These are phyloP conservation scores for Etheostoma spectabile DNA, from an alignment of 2,113 vertebrate species.

Conservation along the genomic window DNA sequence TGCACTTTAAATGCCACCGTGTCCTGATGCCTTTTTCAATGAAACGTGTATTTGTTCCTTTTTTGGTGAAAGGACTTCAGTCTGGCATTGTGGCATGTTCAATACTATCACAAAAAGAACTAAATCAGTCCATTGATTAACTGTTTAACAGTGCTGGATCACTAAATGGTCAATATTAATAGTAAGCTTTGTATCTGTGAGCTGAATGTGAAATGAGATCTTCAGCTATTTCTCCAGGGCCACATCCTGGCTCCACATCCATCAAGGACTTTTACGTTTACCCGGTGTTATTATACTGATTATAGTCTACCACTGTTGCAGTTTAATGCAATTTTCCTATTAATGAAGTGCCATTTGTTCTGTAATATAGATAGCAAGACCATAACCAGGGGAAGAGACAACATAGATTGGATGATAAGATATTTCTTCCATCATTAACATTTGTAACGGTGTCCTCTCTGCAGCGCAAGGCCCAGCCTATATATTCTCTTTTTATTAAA, in stretches of 20 bases:
- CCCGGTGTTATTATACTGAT: conserved; percentile 47
- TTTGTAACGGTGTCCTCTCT: conserved; percentile 49
- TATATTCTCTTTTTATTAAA: conserved; percentile 35
- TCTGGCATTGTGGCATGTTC: conserved; percentile 26
- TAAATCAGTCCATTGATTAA: conserved; percentile 48
- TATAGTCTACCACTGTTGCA: conserved; percentile 37
- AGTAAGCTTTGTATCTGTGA: conserved; percentile 36
- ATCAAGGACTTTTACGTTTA: conserved; percentile 56
- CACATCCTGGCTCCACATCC: conserved; percentile 13
- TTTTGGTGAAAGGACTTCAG: conserved; percentile 1
- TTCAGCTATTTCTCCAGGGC: conserved; percentile 48
- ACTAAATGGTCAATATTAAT: conserved; percentile 51
- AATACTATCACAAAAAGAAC: conserved; percentile 24
- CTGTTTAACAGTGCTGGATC: conserved; percentile 37
- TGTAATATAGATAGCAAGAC: conserved; percentile 50
- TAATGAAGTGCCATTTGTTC: conserved; percentile 66
- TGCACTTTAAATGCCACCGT: conserved; percentile 57
- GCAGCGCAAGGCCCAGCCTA: conserved; percentile 22
- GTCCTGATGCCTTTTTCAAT: conserved; percentile 40
- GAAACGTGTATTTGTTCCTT: conserved; percentile 34
- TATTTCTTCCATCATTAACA: conserved; percentile 60
- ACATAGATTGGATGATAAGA: conserved; percentile 57
- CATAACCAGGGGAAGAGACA: conserved; percentile 57
- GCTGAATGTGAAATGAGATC: conserved; percentile 46
- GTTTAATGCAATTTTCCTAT: conserved; percentile 63